phyloP scores from a whole-genome alignment of 2,113 vertebrate genomes.

The Phycodurus eques region DNA sequence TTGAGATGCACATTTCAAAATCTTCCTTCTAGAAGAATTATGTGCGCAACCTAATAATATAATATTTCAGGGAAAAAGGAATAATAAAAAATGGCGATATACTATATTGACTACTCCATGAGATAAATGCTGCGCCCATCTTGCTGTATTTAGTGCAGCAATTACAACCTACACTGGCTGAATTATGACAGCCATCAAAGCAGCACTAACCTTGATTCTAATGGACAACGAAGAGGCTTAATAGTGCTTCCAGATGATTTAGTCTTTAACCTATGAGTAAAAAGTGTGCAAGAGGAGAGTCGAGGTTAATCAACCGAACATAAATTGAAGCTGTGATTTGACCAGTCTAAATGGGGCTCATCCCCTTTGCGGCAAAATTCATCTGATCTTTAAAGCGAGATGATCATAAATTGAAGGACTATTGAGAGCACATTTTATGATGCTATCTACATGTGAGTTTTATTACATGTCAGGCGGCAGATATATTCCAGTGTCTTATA shows the following conservation, averaged over 20 bases:
- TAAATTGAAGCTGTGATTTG: constrained; percentile 62
- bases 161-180: constrained; percentile 42
- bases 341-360: constrained; percentile 43
- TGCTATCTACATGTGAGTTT: constrained; percentile 24
- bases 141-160: constrained; percentile 48
- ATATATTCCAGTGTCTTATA: constrained; percentile 21
- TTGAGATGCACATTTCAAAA: not conserved
- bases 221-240: constrained; percentile 65
- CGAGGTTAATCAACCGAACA: constrained; percentile 62
- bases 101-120: constrained; percentile 37
- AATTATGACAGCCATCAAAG: constrained; percentile 59
- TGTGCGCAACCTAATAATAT: constrained; percentile 16
- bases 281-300: constrained; percentile 39
- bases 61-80: constrained; percentile 25
- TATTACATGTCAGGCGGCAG: constrained; percentile 33
- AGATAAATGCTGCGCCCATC: constrained; percentile 41
- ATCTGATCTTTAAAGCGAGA: constrained; percentile 34
- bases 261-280: constrained; percentile 47
- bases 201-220: constrained; percentile 58
- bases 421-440: constrained; percentile 40
- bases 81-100: constrained; percentile 6
- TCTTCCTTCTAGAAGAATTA: constrained; percentile 14
- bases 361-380: constrained; percentile 32
- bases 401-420: constrained; percentile 47
- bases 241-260: constrained; percentile 58